phyloP scores from a whole-genome alignment of 2,797 vertebrate genomes.

The Macropus fuliginosus region DNA sequence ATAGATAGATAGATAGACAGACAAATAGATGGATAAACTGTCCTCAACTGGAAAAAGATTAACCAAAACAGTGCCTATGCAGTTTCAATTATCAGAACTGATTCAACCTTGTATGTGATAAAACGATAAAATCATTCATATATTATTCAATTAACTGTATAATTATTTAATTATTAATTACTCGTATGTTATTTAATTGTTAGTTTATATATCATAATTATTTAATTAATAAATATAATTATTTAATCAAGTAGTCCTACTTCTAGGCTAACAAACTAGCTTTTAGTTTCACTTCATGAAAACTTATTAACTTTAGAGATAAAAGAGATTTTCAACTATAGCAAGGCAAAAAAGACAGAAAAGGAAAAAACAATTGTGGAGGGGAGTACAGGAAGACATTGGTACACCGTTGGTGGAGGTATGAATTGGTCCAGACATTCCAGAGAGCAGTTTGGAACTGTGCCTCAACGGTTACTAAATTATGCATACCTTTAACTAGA shows the following conservation, averaged over 20 bases:
- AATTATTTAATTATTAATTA: no score
- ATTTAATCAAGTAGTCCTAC: no score
- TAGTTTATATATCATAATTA: no score
- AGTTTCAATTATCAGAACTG: background rate
- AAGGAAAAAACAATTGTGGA: background rate
- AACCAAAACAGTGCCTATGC: background rate
- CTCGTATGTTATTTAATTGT: no score
- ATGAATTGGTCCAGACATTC: background rate
- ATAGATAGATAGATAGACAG: no score
- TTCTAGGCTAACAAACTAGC: background rate
- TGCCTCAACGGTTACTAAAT: background rate
- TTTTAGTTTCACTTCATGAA: background rate
- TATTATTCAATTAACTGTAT: background rate
- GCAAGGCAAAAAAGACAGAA: background rate
- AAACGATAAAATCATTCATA: background rate
- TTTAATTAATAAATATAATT: no score
- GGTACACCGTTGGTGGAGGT: background rate
- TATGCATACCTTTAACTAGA: background rate
- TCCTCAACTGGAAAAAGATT: background rate
- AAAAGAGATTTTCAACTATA: background rate
- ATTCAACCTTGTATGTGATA: background rate
- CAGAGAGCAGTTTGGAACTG: background rate
- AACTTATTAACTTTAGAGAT: background rate
- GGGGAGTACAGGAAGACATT: background rate
- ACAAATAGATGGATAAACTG: background rate